Conservation (phyloP, 2,888 invertebrate genomes). For the Lithophane ornitopus region DNA sequence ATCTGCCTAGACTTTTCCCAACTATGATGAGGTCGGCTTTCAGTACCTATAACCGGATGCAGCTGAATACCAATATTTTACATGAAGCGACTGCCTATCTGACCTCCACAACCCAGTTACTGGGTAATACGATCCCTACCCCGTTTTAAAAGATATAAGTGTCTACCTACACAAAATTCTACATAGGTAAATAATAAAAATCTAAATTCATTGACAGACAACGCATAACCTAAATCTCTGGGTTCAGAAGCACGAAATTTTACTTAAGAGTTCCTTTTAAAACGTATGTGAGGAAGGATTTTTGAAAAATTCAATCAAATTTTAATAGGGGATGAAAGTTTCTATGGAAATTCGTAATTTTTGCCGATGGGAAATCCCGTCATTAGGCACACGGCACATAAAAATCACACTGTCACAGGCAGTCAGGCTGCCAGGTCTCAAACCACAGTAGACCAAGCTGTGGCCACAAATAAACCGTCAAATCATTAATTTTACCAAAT, state of each 20-base stretch:
- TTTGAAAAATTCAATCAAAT: neutral
- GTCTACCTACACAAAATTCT: neutral
- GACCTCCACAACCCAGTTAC: too few relatives aligned
- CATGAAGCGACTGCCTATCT: too few relatives aligned
- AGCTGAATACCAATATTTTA: too few relatives aligned
- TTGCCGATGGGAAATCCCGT: neutral
- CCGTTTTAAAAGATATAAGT: too few relatives aligned
- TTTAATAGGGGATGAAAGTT: neutral
- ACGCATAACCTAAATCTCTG: too few relatives aligned
- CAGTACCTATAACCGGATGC: too few relatives aligned
- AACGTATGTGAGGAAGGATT: neutral
- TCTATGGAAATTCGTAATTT: neutral
- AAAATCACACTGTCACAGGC: neutral
- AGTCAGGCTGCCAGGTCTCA: neutral
- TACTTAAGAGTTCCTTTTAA: too few relatives aligned
- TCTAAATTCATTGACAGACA: neutral
- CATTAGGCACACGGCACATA: neutral
- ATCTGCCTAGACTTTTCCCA: too few relatives aligned
- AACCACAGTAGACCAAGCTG: neutral
- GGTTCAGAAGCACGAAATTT: too few relatives aligned
- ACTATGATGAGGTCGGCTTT: too few relatives aligned
- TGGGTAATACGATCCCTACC: too few relatives aligned
- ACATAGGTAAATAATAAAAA: neutral
- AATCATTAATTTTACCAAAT: constrained; percentile 7
- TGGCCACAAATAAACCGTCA: neutral